A percentile compares a stretch with the other conserved stretches of the same genome.
These are phyloP conservation scores for Hormaphis cornu DNA, from an alignment of 1,140 invertebrate genomes.

Conservation along the genomic window DNA sequence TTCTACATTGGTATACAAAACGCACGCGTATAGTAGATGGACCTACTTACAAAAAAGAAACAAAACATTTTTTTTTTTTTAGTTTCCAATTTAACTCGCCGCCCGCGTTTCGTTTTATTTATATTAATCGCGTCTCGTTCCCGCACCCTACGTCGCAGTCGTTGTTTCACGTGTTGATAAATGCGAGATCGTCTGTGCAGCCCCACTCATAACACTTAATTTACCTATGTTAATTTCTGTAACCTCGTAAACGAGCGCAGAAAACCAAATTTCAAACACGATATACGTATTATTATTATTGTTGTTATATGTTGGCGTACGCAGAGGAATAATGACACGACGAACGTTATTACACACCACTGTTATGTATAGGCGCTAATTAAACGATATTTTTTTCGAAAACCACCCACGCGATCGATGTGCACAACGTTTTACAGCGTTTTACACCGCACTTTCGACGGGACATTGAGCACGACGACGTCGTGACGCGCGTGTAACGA, in stretches of 20 bases:
- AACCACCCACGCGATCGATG: not conserved
- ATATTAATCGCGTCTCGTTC: conserved; percentile 19
- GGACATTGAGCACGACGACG: too few species aligned
- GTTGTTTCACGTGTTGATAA: conserved; percentile 6
- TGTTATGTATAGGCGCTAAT: too few species aligned
- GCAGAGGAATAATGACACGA: not conserved
- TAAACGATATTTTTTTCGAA: too few species aligned
- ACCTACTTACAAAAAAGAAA: too few species aligned
- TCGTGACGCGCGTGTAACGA: too few species aligned
- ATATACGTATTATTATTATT: too few species aligned
- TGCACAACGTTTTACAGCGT: too few species aligned
- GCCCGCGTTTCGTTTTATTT: conserved; percentile 26
- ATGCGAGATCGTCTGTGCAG: not conserved
- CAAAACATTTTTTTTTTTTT: conserved; percentile 1
- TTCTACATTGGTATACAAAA: conserved; percentile 5
- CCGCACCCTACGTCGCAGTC: not conserved
- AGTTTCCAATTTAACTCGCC: conserved; percentile 19
- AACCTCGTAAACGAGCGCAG: conserved; percentile 18
- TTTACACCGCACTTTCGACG: too few species aligned
- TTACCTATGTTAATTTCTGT: conserved; percentile 31
- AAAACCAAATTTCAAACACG: conserved; percentile 4
- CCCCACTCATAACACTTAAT: not conserved
- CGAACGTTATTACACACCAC: not conserved
- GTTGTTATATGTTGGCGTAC: not conserved
- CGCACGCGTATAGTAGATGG: not conserved